A percentile compares a stretch with the other conserved stretches of the same genome.
phyloP scores from a whole-genome alignment of 2,113 vertebrate genomes.

The Corythaixoides concolor region DNA sequence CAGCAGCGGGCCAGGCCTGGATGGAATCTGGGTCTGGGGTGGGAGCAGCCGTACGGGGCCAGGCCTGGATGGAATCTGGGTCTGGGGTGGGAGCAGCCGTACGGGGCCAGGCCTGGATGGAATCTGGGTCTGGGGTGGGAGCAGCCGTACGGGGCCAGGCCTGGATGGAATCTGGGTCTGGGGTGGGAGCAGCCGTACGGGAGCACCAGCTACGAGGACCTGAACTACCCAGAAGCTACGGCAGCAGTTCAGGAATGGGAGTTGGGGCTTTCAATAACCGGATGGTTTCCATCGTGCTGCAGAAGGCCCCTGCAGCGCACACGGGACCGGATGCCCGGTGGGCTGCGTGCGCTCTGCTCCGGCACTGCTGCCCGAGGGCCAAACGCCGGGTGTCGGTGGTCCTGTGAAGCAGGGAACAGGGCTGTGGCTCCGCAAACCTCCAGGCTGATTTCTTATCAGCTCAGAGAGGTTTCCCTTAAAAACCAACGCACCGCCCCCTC shows the following conservation, averaged over 20 bases:
- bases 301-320: neutral
- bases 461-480: neutral
- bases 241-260: neutral
- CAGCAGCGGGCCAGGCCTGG: neutral
- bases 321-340: neutral
- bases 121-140: too few relatives aligned
- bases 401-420: neutral
- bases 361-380: neutral
- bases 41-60: too few relatives aligned
- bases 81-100: too few relatives aligned
- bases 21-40: neutral
- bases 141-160: too few relatives aligned
- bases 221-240: accelerated
- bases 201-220: neutral
- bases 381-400: too few relatives aligned
- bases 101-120: too few relatives aligned
- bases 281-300: neutral
- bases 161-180: too few relatives aligned
- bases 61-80: too few relatives aligned
- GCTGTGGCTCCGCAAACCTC: neutral
- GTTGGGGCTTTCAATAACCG: accelerated
- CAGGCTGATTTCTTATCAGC: neutral
- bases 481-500: neutral
- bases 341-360: too few relatives aligned
- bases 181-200: neutral